Conservation (phyloP, 2,113 vertebrate species). For the Phrynosoma platyrhinos region DNA sequence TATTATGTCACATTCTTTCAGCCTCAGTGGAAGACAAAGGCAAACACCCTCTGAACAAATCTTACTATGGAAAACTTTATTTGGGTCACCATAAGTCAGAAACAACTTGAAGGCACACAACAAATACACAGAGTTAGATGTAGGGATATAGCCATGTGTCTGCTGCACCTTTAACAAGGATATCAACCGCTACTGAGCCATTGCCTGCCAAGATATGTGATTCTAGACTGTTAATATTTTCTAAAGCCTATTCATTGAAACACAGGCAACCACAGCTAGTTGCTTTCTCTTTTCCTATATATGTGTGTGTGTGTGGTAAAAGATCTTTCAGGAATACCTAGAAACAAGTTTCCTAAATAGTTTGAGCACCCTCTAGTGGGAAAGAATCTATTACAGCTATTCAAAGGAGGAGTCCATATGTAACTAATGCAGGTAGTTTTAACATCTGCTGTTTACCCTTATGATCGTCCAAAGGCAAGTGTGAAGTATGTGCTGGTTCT, state of each 20-base stretch:
- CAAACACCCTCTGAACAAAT: no score
- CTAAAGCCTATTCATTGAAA: background rate
- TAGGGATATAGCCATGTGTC: no score
- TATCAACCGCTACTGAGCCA: background rate
- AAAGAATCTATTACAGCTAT: background rate
- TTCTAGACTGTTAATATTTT: background rate
- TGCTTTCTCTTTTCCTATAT: background rate
- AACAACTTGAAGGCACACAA: no score
- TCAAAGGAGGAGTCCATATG: background rate
- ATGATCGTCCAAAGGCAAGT: background rate
- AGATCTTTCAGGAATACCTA: background rate
- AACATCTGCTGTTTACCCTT: background rate
- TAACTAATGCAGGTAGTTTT: no score
- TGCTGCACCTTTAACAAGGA: background rate
- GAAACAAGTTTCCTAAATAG: constrained; percentile 27
- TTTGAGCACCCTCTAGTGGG: constrained; percentile 68
- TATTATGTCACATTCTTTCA: no score
- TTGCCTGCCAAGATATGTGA: background rate
- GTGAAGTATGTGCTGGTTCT: background rate
- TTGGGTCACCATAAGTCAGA: no score
- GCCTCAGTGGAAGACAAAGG: no score
- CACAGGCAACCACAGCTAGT: background rate
- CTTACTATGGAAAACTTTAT: no score
- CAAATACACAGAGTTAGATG: no score
- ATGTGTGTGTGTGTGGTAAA: background rate